phyloP scores from a whole-genome alignment of 2,888 invertebrate genomes.

The Lutraria lutraria region DNA sequence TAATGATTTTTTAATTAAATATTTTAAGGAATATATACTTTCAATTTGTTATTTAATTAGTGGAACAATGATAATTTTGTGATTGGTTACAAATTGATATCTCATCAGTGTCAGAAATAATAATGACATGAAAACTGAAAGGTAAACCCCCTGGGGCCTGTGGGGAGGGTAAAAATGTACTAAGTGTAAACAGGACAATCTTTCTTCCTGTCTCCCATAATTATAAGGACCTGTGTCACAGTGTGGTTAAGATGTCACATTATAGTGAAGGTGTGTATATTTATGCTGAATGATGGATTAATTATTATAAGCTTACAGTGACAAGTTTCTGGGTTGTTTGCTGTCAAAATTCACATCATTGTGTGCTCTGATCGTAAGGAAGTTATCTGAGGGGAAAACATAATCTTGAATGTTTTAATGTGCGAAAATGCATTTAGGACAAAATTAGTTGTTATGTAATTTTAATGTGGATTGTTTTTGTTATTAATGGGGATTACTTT shows the following conservation, averaged over 20 bases:
- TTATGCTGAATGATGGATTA: conserved; percentile 6
- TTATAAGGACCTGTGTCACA: neutral
- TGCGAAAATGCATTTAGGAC: neutral
- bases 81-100: conserved; percentile 1
- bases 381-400: neutral
- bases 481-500: neutral
- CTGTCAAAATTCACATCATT: neutral
- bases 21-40: too few relatives aligned
- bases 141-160: neutral
- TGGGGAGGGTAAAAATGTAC: neutral
- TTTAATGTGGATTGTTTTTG: neutral
- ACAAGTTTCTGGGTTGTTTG: conserved; percentile 1
- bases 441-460: neutral
- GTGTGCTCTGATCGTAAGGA: neutral
- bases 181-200: neutral
- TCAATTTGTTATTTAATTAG: neutral
- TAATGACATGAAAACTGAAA: neutral
- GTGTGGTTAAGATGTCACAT: neutral
- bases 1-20: too few relatives aligned
- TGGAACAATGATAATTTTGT: neutral
- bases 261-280: neutral
- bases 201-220: neutral
- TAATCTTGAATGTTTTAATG: too few relatives aligned
- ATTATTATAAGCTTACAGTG: neutral
- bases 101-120: neutral